Conservation (phyloP, 2,113 vertebrate species). For the Ceyx melanurus region DNA sequence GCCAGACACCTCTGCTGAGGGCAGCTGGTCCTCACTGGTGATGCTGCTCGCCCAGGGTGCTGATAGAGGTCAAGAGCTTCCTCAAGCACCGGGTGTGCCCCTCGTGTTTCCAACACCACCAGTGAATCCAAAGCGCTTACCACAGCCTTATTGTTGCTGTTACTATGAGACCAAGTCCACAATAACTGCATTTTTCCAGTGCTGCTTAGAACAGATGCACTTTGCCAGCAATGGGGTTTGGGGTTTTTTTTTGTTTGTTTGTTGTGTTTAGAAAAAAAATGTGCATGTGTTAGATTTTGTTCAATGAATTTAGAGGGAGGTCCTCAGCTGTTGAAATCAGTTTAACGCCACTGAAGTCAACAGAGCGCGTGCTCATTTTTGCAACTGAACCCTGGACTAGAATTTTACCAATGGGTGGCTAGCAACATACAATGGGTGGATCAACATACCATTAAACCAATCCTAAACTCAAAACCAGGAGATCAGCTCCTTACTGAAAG, state of each 20-base stretch:
- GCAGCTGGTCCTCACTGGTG: accelerated
- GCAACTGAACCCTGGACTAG: background rate
- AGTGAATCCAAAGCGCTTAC: background rate
- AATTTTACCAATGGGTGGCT: background rate
- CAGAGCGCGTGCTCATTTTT: background rate
- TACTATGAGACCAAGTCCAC: conserved; percentile 49
- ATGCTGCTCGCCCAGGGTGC: too few species aligned
- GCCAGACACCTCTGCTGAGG: accelerated
- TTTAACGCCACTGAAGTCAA: background rate
- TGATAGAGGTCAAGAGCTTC: background rate
- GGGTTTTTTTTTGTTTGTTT: background rate
- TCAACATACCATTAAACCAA: background rate
- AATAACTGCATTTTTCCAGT: conserved; percentile 45
- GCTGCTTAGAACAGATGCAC: background rate
- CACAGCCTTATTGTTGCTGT: conserved; percentile 53
- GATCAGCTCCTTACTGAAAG: background rate
- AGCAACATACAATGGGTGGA: background rate
- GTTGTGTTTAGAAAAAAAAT: background rate
- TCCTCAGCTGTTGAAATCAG: background rate
- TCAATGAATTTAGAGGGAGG: background rate
- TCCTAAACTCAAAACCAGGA: background rate
- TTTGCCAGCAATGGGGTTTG: conserved; percentile 11
- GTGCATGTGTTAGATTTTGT: background rate
- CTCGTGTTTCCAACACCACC: background rate
- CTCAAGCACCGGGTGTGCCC: accelerated